Evolutionary conservation across 2,113 vertebrate genomes (phyloP), one percentile per base, ranked within the genome.

Genomic region (Brienomyrus brachyistius): DNA sequence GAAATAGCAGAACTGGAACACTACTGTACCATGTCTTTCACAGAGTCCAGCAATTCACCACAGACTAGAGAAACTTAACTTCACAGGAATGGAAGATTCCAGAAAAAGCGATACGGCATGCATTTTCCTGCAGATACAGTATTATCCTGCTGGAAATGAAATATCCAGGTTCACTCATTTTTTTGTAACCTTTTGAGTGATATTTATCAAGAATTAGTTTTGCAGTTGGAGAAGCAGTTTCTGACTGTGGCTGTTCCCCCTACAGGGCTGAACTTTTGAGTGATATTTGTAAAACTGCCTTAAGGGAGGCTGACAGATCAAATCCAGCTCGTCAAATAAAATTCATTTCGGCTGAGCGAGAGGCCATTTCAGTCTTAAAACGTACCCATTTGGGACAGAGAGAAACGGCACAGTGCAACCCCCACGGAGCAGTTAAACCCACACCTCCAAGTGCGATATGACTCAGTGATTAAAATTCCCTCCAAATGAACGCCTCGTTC

Each of bases 251-350:
- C 27, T 13, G n/a, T 40, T 40, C 50, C 85, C 85, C 19, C 85
- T 54, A 54, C 15, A 56, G 85, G 52, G 5, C 27, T 87, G 85
- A 87, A 87, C 85, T 87, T 87, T 87, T 35, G 27, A 54, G 85
- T 87, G 85, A 52, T 87, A 87, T 87, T 87, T 87, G 85, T 54
- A 87, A 13, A 87, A 15, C n/a, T 40, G n/a, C n/a, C 85, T 35
- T 17, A 27, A 5, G 50, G 23, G 85, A 35, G 51, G 13, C 31
- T 87, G 85, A 84, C 51, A 54, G n/a, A 52, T 87, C 48, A 87
- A 87, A 87, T 56, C 50, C n/a, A 87, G 51, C 85, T 87, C 48
- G 13, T 87, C 85, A 87, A 87, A 87, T 54, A 87, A 54, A 21
- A 54, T 87, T 48, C 82, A 48, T 40, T 84, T 84, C 3, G 9